Evolutionary conservation across 2,113 vertebrate genomes (phyloP).

Genomic region (Nibea coibor): DNA sequence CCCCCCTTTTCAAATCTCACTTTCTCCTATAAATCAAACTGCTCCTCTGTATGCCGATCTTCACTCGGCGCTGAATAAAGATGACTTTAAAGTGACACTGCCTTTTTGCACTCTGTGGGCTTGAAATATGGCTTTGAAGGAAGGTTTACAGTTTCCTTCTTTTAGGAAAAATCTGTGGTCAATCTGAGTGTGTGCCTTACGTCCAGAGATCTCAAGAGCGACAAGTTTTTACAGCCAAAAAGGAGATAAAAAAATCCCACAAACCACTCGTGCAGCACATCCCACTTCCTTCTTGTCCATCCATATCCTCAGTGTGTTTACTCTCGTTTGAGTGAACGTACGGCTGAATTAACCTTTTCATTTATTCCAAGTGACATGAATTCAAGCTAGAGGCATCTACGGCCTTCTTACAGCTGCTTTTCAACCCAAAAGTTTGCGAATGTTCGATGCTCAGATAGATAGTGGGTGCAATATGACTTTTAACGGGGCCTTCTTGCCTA

Average conservation of each 20-base stretch:
- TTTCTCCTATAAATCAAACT: not conserved
- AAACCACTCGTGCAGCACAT: not conserved
- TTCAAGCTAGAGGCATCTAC: slow-evolving; percentile 12
- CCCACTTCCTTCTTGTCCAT: not conserved
- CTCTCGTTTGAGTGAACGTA: not conserved
- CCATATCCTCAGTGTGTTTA: not conserved
- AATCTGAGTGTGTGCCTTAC: not conserved
- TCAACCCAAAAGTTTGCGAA: not conserved
- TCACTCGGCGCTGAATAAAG: not conserved
- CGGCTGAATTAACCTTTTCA: too few species aligned
- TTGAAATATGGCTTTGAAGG: not conserved
- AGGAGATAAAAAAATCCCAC: not conserved
- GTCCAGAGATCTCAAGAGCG: not conserved
- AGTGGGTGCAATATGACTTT: slow-evolving; percentile 22
- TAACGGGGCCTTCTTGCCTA: slow-evolving; percentile 22
- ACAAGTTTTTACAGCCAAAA: not conserved
- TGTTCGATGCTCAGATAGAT: slow-evolving; percentile 13
- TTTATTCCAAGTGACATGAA: slow-evolving; percentile 22
- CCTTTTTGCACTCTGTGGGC: not conserved
- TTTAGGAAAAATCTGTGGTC: not conserved
- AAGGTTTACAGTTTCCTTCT: not conserved
- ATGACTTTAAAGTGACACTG: slow-evolving; percentile 4
- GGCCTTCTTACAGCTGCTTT: slow-evolving; percentile 5
- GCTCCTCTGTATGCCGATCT: too few species aligned
- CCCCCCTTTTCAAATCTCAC: not conserved